A percentile compares a stretch with the other conserved stretches of the same genome.
phyloP scores from a whole-genome alignment of 1,140 invertebrate genomes.

The Zaprionus capensis region DNA sequence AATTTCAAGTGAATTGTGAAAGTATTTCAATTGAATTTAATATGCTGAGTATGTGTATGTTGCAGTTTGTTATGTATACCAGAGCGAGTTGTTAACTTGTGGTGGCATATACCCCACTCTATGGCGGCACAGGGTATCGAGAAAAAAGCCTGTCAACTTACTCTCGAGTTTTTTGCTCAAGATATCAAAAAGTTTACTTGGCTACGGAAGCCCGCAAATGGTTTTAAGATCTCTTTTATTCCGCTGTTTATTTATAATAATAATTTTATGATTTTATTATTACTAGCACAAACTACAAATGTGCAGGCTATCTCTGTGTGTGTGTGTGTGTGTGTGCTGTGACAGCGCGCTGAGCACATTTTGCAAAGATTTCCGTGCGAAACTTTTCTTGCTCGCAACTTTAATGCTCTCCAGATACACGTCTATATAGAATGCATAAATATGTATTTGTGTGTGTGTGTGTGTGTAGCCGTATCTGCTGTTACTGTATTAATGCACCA shows the following conservation, averaged over 20 bases:
- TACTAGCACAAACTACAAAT: constrained; percentile 52
- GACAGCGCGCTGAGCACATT: constrained; percentile 48
- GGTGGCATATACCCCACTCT: neutral
- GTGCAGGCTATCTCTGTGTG: neutral
- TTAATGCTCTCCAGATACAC: constrained; percentile 49
- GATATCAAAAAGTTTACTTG: constrained; percentile 68
- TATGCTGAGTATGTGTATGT: no score
- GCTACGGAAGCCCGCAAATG: constrained; percentile 61
- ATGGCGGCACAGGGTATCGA: neutral
- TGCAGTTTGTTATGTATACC: neutral
- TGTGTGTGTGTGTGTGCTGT: neutral
- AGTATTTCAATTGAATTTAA: neutral
- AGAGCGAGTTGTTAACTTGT: neutral
- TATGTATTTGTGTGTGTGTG: constrained; percentile 7
- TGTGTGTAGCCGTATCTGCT: constrained; percentile 31
- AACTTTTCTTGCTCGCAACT: constrained; percentile 59
- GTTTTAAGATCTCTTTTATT: constrained; percentile 62
- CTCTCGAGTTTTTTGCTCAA: constrained; percentile 48
- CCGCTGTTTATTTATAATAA: constrained; percentile 76
- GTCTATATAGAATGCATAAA: constrained; percentile 14
- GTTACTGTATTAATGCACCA: constrained; percentile 52
- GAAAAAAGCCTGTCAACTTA: constrained; percentile 70
- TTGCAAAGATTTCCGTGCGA: constrained; percentile 57
- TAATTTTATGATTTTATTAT: constrained; percentile 80
- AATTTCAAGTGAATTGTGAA: neutral